A percentile compares a stretch with the other conserved stretches of the same genome.
These are phyloP conservation scores for Actinopyga echinites DNA, from an alignment of 53 echinoderm and acorn worm genomes.

Conservation along the genomic window DNA sequence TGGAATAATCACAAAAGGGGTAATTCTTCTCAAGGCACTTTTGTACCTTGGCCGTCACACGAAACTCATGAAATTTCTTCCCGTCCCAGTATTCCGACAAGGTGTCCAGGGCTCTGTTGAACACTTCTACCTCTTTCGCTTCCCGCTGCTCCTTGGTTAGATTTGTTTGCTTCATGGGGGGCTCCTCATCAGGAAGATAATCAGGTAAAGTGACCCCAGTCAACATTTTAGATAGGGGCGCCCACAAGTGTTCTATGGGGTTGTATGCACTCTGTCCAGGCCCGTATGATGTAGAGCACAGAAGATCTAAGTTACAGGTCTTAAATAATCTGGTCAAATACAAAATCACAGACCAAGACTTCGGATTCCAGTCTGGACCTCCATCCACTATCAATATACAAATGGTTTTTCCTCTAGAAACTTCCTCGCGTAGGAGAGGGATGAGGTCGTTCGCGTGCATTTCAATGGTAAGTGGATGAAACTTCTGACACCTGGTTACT, in stretches of 20 bases:
- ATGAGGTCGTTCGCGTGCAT: constrained; percentile 50
- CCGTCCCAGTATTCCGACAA: not conserved
- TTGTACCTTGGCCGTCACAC: not conserved
- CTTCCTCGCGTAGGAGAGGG: constrained; percentile 2
- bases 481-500: constrained; percentile 23
- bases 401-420: constrained; percentile 11
- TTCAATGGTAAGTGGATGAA: constrained; percentile 14
- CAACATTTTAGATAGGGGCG: constrained; percentile 42
- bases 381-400: constrained; percentile 41
- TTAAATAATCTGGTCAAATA: constrained; percentile 21
- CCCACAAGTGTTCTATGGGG: constrained; percentile 56
- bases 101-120: not conserved
- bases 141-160: not conserved
- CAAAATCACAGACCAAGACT: constrained; percentile 33
- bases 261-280: constrained; percentile 49
- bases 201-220: constrained; percentile 44
- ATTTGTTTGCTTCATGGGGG: constrained; percentile 15
- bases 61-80: not conserved
- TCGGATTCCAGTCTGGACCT: constrained; percentile 49
- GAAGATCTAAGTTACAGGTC: constrained; percentile 34
- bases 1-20: not conserved
- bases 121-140: not conserved
- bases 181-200: constrained; percentile 27
- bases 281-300: constrained; percentile 28
- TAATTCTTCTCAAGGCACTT: not conserved